These are phyloP conservation scores for Tetheella fluctuosa DNA, from an alignment of 2,888 invertebrate species.

Conservation along the genomic window DNA sequence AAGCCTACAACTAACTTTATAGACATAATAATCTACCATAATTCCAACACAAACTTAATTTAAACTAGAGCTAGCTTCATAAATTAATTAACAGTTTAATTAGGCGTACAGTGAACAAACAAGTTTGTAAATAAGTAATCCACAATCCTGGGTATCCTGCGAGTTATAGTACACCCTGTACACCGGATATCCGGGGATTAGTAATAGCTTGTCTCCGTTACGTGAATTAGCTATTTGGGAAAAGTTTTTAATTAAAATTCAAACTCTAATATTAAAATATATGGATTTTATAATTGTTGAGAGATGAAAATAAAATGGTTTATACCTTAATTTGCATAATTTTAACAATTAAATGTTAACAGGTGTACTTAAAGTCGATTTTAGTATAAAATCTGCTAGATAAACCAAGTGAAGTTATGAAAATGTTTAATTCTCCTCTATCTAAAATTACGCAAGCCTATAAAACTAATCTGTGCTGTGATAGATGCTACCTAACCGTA, in stretches of 20 bases:
- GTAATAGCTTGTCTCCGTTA: conserved; percentile 3
- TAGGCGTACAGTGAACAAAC: not conserved
- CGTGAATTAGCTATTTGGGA: not conserved
- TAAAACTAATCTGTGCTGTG: no score
- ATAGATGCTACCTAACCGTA: no score
- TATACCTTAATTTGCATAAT: not conserved
- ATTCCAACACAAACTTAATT: not conserved
- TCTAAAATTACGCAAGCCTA: no score
- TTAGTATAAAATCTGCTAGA: not conserved
- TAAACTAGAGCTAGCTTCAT: not conserved
- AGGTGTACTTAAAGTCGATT: not conserved
- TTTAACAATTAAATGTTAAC: not conserved
- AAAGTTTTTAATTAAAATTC: conserved; percentile 2
- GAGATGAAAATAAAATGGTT: not conserved
- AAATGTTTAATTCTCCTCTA: no score
- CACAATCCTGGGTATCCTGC: conserved; percentile 1
- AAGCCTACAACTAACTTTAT: not conserved
- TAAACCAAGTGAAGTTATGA: not conserved
- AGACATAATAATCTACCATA: not conserved
- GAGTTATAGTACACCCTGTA: conserved; percentile 5
- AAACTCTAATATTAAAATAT: not conserved
- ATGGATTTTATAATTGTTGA: not conserved
- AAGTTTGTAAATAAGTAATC: not conserved
- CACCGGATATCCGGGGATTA: conserved; percentile 5
- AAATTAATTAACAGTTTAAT: not conserved